Evolutionary conservation across 2,797 vertebrate species (phyloP).

Genomic region (Neopelma chrysocephalum): DNA sequence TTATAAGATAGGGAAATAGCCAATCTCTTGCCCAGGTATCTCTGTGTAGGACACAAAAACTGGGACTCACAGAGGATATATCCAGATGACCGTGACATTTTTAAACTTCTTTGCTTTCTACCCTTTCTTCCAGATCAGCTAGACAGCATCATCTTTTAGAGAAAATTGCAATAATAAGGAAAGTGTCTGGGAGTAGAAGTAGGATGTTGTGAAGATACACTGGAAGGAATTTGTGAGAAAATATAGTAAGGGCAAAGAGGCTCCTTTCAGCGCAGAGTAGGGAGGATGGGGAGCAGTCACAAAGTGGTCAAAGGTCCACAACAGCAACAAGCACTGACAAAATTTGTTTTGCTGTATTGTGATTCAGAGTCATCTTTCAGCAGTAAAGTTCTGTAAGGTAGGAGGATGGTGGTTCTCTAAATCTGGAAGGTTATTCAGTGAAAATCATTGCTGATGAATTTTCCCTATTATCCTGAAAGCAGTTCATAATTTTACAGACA

Average conservation of each 20-base stretch:
- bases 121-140: neutral
- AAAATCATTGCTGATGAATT: neutral
- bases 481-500: neutral
- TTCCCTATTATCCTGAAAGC: neutral
- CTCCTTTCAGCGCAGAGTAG: neutral
- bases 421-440: neutral
- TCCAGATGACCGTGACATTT: neutral
- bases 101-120: neutral
- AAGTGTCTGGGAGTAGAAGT: neutral
- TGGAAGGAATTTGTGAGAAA: neutral
- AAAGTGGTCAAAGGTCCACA: accelerated
- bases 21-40: neutral
- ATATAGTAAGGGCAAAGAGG: neutral
- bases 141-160: neutral
- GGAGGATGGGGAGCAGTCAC: neutral
- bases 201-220: neutral
- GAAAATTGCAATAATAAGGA: neutral
- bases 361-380: neutral
- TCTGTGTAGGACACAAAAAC: neutral
- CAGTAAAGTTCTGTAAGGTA: neutral
- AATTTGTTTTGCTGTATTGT: neutral
- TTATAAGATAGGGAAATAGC: neutral
- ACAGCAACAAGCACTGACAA: neutral
- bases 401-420: neutral
- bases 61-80: neutral